Percentiles rank a stretch among this genome's conserved stretches.
These are phyloP conservation scores for Phaonia tiefii DNA, from an alignment of 2,888 invertebrate species.

Conservation along the genomic window DNA sequence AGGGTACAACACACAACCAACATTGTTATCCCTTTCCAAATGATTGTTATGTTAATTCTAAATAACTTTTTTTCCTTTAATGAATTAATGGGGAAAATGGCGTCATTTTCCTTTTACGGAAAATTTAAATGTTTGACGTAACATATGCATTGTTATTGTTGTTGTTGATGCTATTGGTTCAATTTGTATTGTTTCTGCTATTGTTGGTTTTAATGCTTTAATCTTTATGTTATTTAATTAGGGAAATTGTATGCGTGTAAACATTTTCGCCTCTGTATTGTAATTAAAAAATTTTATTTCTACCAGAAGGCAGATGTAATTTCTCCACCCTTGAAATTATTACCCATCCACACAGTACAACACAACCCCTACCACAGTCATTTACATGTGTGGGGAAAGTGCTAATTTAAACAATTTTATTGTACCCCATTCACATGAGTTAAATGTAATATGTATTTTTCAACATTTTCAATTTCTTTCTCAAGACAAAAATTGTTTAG, in stretches of 20 bases:
- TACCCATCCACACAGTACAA: background rate
- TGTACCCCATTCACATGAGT: conserved; percentile 8
- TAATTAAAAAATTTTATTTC: conserved; percentile 65
- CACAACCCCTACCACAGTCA: background rate
- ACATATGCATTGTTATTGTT: conserved; percentile 6
- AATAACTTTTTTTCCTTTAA: background rate
- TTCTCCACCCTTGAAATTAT: conserved; percentile 46
- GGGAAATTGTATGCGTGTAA: conserved; percentile 63
- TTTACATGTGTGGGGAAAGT: background rate
- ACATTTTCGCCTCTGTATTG: conserved; percentile 50
- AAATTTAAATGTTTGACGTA: conserved; percentile 24
- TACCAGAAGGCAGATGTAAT: conserved; percentile 4
- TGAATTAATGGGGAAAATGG: background rate
- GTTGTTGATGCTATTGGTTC: conserved; percentile 16
- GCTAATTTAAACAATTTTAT: conserved; percentile 21
- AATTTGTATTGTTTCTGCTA: conserved; percentile 11
- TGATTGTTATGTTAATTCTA: conserved; percentile 24
- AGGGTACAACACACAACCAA: background rate
- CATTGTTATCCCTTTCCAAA: background rate
- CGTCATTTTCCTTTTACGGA: background rate
- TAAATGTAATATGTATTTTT: conserved; percentile 14
- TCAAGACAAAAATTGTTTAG: no score
- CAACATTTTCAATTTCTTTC: no score
- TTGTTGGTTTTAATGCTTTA: conserved; percentile 50
- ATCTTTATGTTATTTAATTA: conserved; percentile 64